Evolutionary conservation across 1,140 invertebrate species (phyloP), one percentile per base, ranked within the genome.

Genomic region (Heliconius melpomene): DNA sequence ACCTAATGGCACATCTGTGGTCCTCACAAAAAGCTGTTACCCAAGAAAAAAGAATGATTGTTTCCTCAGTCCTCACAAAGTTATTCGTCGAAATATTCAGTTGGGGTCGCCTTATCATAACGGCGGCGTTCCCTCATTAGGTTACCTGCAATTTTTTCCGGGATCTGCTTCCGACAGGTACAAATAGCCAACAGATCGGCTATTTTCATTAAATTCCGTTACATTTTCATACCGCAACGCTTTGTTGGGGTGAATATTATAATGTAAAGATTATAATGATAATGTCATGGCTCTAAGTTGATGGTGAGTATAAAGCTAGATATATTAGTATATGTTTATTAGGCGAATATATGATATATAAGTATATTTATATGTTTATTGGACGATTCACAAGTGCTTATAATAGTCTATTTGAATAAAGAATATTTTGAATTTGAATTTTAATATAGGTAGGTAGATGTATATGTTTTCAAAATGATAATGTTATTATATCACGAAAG

Each of bases 81-180:
- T 52, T 74, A 74, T 74, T 29, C 77, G 50, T 50, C 70, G 72
- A 74, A 79, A 79, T 73, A 74, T 79, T 74, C 38, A 79, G 57
- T 74, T 74, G 72, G 36, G 54, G 77, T 66, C 46, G 73, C 72
- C 72, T 74, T 79, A 79, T 79, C 77, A 40, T 79, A 72, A 66
- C 77, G 46, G 13, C 29, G 50, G 72, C 71, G 76, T 7, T 72
- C 70, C 46, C 77, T 78, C 71, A 74, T 74, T 78, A 78, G 60
- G 26, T 29, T 66, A 66, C 71, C 77, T 57, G 23, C 71, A 54
- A 74, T 78, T 78, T 78, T 74, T 78, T 78, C 36, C 36, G 77
- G 77, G 23, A 60, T 54, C 77, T 73, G 71, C 29, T 32, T 50
- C 40, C 54, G 72, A 78, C 77, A 70, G 77, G 52, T 73, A 78